Evolutionary conservation across 1,140 invertebrate genomes (phyloP).

Genomic region (Macrobrachium nipponense): DNA sequence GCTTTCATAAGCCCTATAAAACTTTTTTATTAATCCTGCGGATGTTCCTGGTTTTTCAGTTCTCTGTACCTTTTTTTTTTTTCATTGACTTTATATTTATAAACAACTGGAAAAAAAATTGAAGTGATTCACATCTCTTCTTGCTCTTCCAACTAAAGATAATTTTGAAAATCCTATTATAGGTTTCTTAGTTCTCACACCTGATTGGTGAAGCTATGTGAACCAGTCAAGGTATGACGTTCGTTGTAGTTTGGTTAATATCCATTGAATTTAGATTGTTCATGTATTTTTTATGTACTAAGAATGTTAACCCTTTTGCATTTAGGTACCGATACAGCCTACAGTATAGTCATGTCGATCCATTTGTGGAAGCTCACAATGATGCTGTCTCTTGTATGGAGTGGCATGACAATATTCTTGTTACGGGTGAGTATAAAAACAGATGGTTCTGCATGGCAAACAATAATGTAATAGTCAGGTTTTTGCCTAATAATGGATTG

Average conservation of each 20-base stretch:
- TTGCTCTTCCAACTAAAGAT: no score
- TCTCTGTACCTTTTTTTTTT: no score
- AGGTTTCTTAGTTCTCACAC: no score
- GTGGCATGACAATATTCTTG: conserved; percentile 26
- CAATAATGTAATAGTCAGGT: background rate
- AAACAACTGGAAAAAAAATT: no score
- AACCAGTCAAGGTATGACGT: no score
- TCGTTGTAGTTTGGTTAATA: background rate
- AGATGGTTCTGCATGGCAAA: background rate
- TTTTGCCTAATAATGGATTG: background rate
- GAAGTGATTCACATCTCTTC: no score
- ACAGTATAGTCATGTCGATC: conserved; percentile 38
- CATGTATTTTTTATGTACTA: background rate
- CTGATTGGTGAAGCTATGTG: no score
- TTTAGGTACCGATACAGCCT: conserved; percentile 40
- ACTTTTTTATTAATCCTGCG: background rate
- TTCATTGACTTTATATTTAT: no score
- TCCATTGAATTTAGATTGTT: background rate
- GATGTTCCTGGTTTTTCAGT: background rate
- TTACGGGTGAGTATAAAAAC: conserved; percentile 30
- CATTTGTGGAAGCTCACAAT: conserved; percentile 32
- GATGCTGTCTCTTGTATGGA: conserved; percentile 48
- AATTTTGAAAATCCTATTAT: no score
- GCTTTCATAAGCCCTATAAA: no score
- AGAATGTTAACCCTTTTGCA: background rate